A percentile compares a stretch with the other conserved stretches of the same genome.
Conservation (phyloP, 2,113 vertebrate genomes). For the Serinus canaria region DNA sequence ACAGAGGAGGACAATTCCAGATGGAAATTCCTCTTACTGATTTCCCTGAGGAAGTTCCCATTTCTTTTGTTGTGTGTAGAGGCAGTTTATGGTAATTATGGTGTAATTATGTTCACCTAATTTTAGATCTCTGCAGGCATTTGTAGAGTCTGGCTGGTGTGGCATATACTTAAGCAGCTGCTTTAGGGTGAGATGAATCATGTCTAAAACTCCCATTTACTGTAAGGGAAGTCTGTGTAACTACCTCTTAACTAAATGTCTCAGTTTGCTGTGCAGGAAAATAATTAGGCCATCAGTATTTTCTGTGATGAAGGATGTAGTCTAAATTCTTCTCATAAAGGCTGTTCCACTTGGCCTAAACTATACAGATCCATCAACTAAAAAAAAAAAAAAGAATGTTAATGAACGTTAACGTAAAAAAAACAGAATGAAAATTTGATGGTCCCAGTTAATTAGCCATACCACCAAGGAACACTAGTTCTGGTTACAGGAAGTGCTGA, state of each 20-base stretch:
- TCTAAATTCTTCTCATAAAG: background rate
- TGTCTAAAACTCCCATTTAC: background rate
- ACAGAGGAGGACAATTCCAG: background rate
- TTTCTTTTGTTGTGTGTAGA: background rate
- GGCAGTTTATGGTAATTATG: background rate
- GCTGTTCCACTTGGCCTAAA: background rate
- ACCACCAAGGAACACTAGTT: background rate
- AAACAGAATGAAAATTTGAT: background rate
- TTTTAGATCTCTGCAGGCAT: conserved; percentile 1
- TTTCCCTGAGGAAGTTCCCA: background rate
- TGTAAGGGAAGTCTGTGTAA: background rate
- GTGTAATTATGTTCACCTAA: background rate
- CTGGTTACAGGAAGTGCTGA: background rate
- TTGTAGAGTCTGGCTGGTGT: background rate
- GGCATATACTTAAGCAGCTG: background rate
- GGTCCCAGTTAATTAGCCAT: background rate
- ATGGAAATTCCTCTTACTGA: background rate
- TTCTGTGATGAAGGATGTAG: background rate
- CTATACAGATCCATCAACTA: background rate
- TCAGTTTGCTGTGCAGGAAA: background rate
- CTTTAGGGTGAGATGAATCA: background rate
- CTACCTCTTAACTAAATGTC: background rate
- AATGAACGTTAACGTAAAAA: background rate
- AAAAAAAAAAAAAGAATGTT: background rate
- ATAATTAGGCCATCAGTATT: conserved; percentile 10